A percentile compares a stretch with the other conserved stretches of the same genome.
Evolutionary conservation across 2,888 invertebrate genomes (phyloP).

Genomic region (Amphipyra tragopoginis): DNA sequence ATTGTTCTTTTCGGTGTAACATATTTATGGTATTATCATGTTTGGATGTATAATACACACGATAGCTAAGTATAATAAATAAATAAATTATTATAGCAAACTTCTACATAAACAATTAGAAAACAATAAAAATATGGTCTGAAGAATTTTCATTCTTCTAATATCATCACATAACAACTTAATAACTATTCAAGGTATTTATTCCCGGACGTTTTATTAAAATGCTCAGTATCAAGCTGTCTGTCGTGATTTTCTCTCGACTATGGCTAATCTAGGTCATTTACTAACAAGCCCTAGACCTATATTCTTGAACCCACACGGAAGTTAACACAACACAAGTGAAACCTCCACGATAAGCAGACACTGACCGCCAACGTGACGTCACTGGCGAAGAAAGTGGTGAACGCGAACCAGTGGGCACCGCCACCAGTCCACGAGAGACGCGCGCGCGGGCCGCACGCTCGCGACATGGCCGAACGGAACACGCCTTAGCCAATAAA

Average conservation of each 20-base stretch:
- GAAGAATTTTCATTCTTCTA: not conserved
- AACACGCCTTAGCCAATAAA: slow-evolving; percentile 48
- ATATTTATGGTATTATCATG: not conserved
- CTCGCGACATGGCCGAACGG: slow-evolving; percentile 63
- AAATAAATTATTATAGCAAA: not conserved
- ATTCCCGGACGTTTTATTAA: not conserved
- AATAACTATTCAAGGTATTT: too few species aligned
- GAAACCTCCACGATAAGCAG: slow-evolving; percentile 62
- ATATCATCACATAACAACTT: not conserved
- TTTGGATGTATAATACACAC: not conserved
- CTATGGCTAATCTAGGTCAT: slow-evolving; percentile 27
- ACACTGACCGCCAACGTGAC: slow-evolving; percentile 71
- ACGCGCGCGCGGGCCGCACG: slow-evolving; percentile 71
- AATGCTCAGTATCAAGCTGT: slow-evolving; percentile 5
- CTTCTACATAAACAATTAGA: not conserved
- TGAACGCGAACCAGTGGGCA: slow-evolving; percentile 32
- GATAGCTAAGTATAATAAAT: not conserved
- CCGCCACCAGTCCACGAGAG: slow-evolving; percentile 68
- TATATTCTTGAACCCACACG: slow-evolving; percentile 52
- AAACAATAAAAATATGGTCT: not conserved
- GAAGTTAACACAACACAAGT: slow-evolving; percentile 60
- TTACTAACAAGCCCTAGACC: slow-evolving; percentile 53
- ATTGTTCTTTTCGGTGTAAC: too few species aligned
- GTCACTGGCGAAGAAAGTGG: slow-evolving; percentile 66
- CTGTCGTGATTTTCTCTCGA: slow-evolving; percentile 1